Evolutionary conservation across 2,888 invertebrate species (phyloP).

Genomic region (Euplexia lucipara): DNA sequence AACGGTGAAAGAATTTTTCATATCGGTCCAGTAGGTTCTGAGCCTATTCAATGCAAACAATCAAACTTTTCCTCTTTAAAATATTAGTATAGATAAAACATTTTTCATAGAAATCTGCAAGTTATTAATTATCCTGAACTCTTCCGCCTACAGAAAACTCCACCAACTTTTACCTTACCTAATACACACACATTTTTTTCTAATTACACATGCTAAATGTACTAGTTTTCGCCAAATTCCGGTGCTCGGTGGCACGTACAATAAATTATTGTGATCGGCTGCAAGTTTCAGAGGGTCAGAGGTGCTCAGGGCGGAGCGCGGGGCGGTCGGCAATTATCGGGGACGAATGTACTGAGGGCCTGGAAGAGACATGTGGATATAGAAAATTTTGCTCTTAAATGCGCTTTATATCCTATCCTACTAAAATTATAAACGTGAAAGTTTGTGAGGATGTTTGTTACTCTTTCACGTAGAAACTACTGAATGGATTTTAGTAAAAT

Average conservation of each 20-base stretch:
- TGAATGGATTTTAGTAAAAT: too few species aligned
- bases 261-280: constrained; percentile 90
- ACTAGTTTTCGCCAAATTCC: constrained; percentile 65
- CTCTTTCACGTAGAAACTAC: too few species aligned
- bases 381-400: background rate
- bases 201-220: constrained; percentile 59
- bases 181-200: constrained; percentile 34
- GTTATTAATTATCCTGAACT: too few species aligned
- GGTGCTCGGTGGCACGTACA: constrained; percentile 70
- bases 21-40: too few species aligned
- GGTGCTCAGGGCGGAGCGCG: constrained; percentile 82
- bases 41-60: too few species aligned
- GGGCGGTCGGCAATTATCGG: constrained; percentile 88
- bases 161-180: background rate
- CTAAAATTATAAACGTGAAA: too few species aligned
- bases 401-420: background rate
- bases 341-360: constrained; percentile 63
- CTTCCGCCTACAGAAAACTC: background rate
- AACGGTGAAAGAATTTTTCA: too few species aligned
- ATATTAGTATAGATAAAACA: too few species aligned
- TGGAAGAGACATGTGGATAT: constrained; percentile 47
- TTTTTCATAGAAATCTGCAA: too few species aligned
- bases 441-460: too few species aligned
- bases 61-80: too few species aligned
- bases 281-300: constrained; percentile 91